Percentiles rank a stretch among this genome's conserved stretches.
These are phyloP conservation scores for Mantis religiosa DNA, from an alignment of 2,888 invertebrate species.

Conservation along the genomic window DNA sequence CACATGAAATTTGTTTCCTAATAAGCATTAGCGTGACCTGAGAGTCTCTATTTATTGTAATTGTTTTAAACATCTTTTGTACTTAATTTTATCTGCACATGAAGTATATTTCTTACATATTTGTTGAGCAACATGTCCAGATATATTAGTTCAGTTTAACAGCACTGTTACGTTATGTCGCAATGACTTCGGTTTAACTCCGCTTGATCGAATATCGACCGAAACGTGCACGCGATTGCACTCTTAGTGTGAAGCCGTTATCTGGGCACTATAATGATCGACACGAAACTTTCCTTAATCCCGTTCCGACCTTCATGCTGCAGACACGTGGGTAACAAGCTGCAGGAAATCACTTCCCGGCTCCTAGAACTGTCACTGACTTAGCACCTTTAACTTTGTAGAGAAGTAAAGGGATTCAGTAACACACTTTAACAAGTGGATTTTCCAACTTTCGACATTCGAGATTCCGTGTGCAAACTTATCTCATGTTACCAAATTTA, in stretches of 20 bases:
- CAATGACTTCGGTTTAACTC: neutral
- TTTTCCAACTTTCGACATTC: neutral
- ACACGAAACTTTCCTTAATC: neutral
- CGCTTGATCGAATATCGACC: neutral
- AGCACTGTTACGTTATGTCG: neutral
- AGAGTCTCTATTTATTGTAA: no score
- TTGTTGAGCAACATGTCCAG: no score
- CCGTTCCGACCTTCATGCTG: neutral
- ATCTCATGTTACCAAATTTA: neutral
- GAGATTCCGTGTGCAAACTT: neutral
- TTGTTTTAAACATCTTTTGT: no score
- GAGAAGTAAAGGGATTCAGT: neutral
- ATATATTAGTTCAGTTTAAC: no score
- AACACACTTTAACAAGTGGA: neutral
- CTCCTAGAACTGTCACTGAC: neutral
- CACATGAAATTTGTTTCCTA: no score
- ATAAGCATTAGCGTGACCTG: no score
- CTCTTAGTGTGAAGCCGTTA: slow-evolving; percentile 2
- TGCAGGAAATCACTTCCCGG: neutral
- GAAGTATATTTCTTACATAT: no score
- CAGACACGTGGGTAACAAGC: neutral
- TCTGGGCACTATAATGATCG: neutral
- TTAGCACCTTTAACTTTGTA: neutral
- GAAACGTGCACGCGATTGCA: neutral
- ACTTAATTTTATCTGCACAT: no score